Evolutionary conservation across 2,797 vertebrate genomes (phyloP).

Genomic region (Thripadectes ignobilis): DNA sequence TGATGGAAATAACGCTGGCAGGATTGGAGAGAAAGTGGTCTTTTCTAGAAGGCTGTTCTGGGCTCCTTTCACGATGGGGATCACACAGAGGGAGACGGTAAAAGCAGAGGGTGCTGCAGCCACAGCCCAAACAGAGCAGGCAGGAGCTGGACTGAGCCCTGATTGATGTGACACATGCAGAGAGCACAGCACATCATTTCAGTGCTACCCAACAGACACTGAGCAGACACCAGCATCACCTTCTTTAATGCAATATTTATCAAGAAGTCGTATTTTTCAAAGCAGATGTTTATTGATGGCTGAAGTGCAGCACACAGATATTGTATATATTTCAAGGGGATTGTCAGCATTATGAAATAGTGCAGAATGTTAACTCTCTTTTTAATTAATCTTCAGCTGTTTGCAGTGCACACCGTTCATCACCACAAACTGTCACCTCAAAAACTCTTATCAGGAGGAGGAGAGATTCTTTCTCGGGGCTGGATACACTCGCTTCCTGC

Average conservation of each 20-base stretch:
- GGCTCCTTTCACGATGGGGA: neutral
- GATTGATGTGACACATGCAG: neutral
- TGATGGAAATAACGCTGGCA: neutral
- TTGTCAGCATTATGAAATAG: constrained; percentile 7
- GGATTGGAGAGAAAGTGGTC: neutral
- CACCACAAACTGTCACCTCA: neutral
- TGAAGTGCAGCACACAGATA: neutral
- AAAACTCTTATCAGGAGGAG: neutral
- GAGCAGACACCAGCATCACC: neutral
- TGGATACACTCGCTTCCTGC: neutral
- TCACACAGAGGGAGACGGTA: neutral
- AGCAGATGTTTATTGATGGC: constrained; percentile 2
- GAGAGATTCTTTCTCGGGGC: neutral
- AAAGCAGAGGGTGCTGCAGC: neutral
- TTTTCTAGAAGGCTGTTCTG: neutral
- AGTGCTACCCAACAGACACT: neutral
- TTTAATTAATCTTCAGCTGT: constrained; percentile 23
- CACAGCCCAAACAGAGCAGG: fast-evolving
- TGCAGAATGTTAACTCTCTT: neutral
- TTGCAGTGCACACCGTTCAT: neutral
- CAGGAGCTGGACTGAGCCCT: neutral
- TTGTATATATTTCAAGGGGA: constrained; percentile 2
- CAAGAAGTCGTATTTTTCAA: neutral
- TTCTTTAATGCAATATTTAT: constrained; percentile 51
- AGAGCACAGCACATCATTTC: neutral